These are phyloP conservation scores for Littorina saxatilis DNA, from an alignment of 1,140 invertebrate species.

Conservation along the genomic window DNA sequence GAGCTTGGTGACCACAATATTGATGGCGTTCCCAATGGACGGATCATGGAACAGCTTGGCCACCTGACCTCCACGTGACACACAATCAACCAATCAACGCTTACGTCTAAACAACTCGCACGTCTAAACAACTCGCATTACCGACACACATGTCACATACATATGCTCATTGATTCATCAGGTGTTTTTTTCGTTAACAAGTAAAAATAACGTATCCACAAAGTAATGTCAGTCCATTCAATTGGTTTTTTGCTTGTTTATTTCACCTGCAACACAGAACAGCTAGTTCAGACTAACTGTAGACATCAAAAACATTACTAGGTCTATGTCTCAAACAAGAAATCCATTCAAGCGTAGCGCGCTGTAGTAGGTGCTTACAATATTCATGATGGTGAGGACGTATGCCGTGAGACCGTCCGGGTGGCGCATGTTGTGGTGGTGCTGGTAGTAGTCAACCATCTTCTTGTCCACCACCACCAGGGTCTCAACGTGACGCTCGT, in stretches of 20 bases:
- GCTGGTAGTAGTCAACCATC: conserved; percentile 85
- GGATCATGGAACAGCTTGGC: conserved; percentile 86
- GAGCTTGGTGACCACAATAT: conserved; percentile 89
- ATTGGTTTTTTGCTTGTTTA: too few species aligned
- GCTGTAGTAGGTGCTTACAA: conserved; percentile 79
- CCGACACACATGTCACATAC: too few species aligned
- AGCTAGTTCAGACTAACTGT: too few species aligned
- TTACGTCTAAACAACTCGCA: too few species aligned
- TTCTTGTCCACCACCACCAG: conserved; percentile 90
- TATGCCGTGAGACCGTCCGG: conserved; percentile 81
- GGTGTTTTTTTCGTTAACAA: neutral
- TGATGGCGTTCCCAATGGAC: conserved; percentile 91
- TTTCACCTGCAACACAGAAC: too few species aligned
- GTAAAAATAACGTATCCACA: too few species aligned
- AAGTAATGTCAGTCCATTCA: too few species aligned
- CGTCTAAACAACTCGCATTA: neutral
- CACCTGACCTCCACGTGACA: conserved; percentile 69
- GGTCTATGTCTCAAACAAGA: too few species aligned
- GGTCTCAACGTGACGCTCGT: conserved; percentile 87
- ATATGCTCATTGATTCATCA: neutral
- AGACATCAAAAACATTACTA: too few species aligned
- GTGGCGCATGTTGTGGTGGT: conserved; percentile 30
- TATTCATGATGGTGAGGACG: conserved; percentile 94
- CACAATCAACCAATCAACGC: conserved; percentile 26
- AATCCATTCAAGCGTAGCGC: too few species aligned